These are phyloP conservation scores for Myoxocephalus aenaeus DNA, from an alignment of 2,797 vertebrate genomes.

Conservation along the genomic window DNA sequence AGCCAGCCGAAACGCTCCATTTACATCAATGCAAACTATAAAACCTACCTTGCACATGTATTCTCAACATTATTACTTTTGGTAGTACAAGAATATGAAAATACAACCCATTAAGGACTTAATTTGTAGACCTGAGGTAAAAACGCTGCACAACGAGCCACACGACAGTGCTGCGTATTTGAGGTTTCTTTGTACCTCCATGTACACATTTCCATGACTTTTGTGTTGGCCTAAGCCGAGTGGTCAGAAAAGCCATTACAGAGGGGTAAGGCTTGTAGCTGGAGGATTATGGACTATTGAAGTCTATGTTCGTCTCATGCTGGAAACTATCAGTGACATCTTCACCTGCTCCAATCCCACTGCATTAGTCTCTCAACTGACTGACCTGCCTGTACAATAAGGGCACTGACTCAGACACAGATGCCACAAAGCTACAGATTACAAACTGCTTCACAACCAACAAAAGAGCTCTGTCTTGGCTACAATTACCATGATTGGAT, in stretches of 20 bases:
- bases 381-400: conserved; percentile 71
- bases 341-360: conserved; percentile 82
- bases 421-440: conserved; percentile 30
- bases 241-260: conserved; percentile 83
- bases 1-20: conserved; percentile 28
- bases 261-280: conserved; percentile 74
- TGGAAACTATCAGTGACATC: conserved; percentile 81
- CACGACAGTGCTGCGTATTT: conserved; percentile 8
- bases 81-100: background rate
- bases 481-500: background rate
- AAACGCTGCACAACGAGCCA: conserved; percentile 2
- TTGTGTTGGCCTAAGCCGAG: conserved; percentile 75
- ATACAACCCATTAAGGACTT: background rate
- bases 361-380: conserved; percentile 69
- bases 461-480: conserved; percentile 8
- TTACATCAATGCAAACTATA: conserved; percentile 36
- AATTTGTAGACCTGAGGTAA: background rate
- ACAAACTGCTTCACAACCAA: conserved; percentile 28
- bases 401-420: conserved; percentile 40
- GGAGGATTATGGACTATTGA: conserved; percentile 79
- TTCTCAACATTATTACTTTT: conserved; percentile 5
- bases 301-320: conserved; percentile 76
- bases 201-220: conserved; percentile 79
- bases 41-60: conserved; percentile 19
- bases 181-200: conserved; percentile 59